Conservation (phyloP, 2,888 invertebrate species). For the Cyclophora albipunctata region DNA sequence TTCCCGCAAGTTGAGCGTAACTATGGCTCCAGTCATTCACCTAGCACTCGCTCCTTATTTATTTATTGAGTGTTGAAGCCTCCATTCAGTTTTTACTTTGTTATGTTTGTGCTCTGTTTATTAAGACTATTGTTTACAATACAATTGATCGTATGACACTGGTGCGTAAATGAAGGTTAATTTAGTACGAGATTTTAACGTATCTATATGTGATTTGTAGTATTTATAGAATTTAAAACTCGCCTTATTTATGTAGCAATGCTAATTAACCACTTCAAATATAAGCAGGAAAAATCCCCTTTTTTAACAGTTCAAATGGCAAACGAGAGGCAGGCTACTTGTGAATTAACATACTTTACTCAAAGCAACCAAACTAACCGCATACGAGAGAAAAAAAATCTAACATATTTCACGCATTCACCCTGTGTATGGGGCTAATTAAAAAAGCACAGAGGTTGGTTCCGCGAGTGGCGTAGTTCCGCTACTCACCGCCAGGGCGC, state of each 20-base stretch:
- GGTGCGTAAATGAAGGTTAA: too few species aligned
- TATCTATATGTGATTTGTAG: too few species aligned
- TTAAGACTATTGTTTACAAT: too few species aligned
- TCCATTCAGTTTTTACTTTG: not conserved
- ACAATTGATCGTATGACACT: too few species aligned
- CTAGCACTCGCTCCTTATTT: conserved; percentile 1
- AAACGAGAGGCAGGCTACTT: conserved; percentile 46
- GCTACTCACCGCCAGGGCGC: conserved; percentile 69
- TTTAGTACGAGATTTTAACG: too few species aligned
- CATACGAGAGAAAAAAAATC: conserved; percentile 55
- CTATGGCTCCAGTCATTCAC: conserved; percentile 17
- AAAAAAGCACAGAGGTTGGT: conserved; percentile 71
- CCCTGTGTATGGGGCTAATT: conserved; percentile 69
- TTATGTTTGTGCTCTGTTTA: not conserved
- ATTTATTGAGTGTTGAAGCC: not conserved
- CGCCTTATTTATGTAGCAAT: conserved; percentile 8
- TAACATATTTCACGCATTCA: conserved; percentile 69
- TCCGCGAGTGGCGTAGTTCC: conserved; percentile 66
- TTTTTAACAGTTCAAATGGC: conserved; percentile 53
- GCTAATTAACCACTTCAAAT: conserved; percentile 43
- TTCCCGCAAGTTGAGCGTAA: conserved; percentile 19
- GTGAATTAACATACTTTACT: conserved; percentile 71
- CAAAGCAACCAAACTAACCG: conserved; percentile 71
- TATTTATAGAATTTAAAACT: too few species aligned
- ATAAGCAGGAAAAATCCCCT: conserved; percentile 25